Evolutionary conservation across 1,140 invertebrate species (phyloP).

Genomic region (Drosophila navojoa): DNA sequence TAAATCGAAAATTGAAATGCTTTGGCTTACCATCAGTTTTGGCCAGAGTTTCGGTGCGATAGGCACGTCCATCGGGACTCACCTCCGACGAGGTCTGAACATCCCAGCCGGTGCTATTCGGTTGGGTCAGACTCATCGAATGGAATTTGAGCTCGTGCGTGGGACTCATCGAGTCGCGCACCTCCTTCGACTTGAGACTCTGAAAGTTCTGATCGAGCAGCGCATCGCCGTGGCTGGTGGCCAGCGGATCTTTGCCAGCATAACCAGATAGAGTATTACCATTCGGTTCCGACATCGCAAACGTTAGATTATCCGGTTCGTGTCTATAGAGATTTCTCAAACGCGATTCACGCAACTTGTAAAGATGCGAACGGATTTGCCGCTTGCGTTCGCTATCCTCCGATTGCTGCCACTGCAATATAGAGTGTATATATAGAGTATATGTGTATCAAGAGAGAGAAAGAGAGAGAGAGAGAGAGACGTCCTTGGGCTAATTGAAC

Average conservation of each 20-base stretch:
- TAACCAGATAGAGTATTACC: constrained; percentile 59
- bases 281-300: constrained; percentile 80
- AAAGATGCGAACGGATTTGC: constrained; percentile 93
- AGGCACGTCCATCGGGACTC: constrained; percentile 84
- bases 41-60: constrained; percentile 72
- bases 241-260: constrained; percentile 75
- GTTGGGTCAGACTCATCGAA: constrained; percentile 70
- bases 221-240: constrained; percentile 87
- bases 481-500: constrained; percentile 65
- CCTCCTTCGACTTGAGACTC: constrained; percentile 90
- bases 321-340: constrained; percentile 88
- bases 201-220: constrained; percentile 90
- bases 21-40: constrained; percentile 77
- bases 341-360: constrained; percentile 90
- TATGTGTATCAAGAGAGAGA: background rate
- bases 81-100: constrained; percentile 83
- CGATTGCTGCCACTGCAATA: constrained; percentile 91
- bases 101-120: constrained; percentile 84
- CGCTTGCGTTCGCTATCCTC: constrained; percentile 93
- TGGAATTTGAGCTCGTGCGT: constrained; percentile 85
- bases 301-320: constrained; percentile 46
- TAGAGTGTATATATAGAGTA: background rate
- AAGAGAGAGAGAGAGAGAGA: background rate
- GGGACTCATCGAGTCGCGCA: constrained; percentile 90
- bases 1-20: background rate